Evolutionary conservation across 2,888 invertebrate genomes (phyloP).

Genomic region (Amphipyra tragopoginis): DNA sequence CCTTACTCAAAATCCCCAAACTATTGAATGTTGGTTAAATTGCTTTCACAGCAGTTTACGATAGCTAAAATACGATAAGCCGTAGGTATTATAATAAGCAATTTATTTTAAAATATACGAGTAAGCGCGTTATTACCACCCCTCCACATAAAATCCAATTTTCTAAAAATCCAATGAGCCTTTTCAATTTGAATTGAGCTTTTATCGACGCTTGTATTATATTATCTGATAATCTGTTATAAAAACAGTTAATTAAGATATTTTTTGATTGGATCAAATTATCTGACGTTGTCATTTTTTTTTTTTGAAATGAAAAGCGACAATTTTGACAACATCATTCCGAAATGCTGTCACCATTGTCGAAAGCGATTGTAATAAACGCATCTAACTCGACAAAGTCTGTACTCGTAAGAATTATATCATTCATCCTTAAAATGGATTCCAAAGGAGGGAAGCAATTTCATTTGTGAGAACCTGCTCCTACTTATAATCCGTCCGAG

Average conservation of each 20-base stretch:
- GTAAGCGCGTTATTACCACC: slow-evolving; percentile 63
- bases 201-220: slow-evolving; percentile 53
- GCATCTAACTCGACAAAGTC: slow-evolving; percentile 84
- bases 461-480: slow-evolving; percentile 89
- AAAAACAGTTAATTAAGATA: slow-evolving; percentile 50
- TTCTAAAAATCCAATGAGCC: slow-evolving; percentile 62
- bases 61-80: slow-evolving; percentile 71
- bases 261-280: slow-evolving; percentile 26
- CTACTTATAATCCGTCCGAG: slow-evolving; percentile 89
- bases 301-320: neutral
- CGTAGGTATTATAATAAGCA: slow-evolving; percentile 69
- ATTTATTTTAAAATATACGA: slow-evolving; percentile 74
- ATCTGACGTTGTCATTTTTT: slow-evolving; percentile 8
- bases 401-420: slow-evolving; percentile 88
- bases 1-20: slow-evolving; percentile 68
- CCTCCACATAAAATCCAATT: slow-evolving; percentile 62
- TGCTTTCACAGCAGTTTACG: slow-evolving; percentile 71
- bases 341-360: slow-evolving; percentile 34
- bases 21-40: slow-evolving; percentile 73
- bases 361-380: slow-evolving; percentile 71
- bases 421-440: slow-evolving; percentile 89
- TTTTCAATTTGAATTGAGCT: slow-evolving; percentile 54
- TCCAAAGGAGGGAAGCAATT: slow-evolving; percentile 89
- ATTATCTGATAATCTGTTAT: slow-evolving; percentile 44
- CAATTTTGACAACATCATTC: slow-evolving; percentile 13